Evolutionary conservation across 2,797 vertebrate species (phyloP), one percentile per base, ranked within the genome.

Genomic region (Epinephelus coioides): DNA sequence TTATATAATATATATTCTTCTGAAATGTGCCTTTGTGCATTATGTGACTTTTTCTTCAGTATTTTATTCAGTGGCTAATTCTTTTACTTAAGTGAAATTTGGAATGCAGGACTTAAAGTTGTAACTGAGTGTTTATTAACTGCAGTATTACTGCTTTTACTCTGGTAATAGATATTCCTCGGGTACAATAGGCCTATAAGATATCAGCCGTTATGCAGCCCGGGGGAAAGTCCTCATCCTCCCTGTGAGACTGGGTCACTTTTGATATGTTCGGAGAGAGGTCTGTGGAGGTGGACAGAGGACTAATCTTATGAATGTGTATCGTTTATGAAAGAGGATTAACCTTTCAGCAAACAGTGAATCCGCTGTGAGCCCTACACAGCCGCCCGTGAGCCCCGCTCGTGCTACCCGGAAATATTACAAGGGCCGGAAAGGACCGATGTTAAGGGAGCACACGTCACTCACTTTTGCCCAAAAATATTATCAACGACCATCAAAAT

Each of bases 401-500:
- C 61, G 69, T 63, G 86, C 90, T 90, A 94, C 93, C 95, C 95
- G 95, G 95, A 96, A 96, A 95, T 89, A 89, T 94, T 93, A 88
- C 89, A 76, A 83, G 87, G 94, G 89, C 95, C 95, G 96, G 95
- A 96, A 96, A 95, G 94, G 93, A 94, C 95, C 92, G 83, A 92
- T 91, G 94, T 94, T 94, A 87, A 93, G 93, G 87, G 95, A 91
- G 94, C 94, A 94, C 94, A 95, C 96, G 96, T 96, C 95, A 96
- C 92, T 94, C 90, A 91, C 90, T 94, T 92, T 94, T 92, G 90
- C 90, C 89, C 89, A 88, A 94, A 95, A 93, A 93, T 92, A 92
- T 91, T 86, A 88, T 79, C 85, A 91, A 89, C 94, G 93, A 93
- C 84, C 87, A 87, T 90, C 86, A 87, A 91, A 89, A 89, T 84